Conservation (phyloP, 2,888 invertebrate genomes). For the Andrena minutula region DNA sequence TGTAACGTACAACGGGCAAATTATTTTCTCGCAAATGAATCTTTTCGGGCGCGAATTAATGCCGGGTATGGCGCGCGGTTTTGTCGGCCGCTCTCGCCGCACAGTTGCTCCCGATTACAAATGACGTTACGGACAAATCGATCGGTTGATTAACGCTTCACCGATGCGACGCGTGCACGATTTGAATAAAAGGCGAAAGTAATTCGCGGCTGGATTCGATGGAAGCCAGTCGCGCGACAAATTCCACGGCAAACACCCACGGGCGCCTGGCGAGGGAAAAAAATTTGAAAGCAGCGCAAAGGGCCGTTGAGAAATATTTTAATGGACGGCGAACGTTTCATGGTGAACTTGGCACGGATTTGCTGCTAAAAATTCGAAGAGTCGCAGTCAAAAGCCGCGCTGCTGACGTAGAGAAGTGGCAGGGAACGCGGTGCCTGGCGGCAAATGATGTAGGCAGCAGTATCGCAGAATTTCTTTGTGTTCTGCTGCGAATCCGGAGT, state of each 20-base stretch:
- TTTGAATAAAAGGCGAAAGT: slow-evolving; percentile 47
- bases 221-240: slow-evolving; percentile 29
- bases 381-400: no score
- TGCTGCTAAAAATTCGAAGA: no score
- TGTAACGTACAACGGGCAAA: slow-evolving; percentile 4
- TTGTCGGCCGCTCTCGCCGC: not conserved
- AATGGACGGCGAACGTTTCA: no score
- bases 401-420: not conserved
- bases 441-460: not conserved
- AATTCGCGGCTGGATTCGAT: slow-evolving; percentile 25
- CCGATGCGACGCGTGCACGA: slow-evolving; percentile 2
- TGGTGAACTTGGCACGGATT: not conserved
- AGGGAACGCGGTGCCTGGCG: not conserved
- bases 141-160: slow-evolving; percentile 48
- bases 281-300: slow-evolving; percentile 14
- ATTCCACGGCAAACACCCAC: not conserved
- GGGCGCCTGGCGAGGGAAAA: not conserved
- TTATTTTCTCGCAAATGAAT: slow-evolving; percentile 42
- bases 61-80: slow-evolving; percentile 20
- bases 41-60: slow-evolving; percentile 33
- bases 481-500: not conserved
- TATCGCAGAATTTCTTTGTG: not conserved
- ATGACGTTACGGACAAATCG: slow-evolving; percentile 33
- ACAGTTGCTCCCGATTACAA: slow-evolving; percentile 16
- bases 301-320: not conserved